Conservation (phyloP, 2,797 vertebrate genomes). For the Rhodeus uyekii region DNA sequence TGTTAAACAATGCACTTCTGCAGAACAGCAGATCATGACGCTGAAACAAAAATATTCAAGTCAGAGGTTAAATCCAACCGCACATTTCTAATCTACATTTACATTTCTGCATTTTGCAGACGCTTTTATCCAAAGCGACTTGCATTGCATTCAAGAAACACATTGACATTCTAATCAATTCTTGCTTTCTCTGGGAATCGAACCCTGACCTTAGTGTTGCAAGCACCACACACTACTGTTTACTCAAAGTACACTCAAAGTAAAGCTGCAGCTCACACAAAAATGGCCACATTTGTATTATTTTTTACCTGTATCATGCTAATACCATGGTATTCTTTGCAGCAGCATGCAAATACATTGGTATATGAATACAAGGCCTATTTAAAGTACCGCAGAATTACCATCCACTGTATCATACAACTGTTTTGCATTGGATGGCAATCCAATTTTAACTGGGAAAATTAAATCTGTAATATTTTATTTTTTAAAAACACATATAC, state of each 20-base stretch:
- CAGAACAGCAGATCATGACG: neutral
- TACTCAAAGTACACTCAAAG: no score
- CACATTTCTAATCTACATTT: neutral
- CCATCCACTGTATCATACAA: neutral
- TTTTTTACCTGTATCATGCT: neutral
- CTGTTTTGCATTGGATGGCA: neutral
- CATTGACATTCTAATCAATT: no score
- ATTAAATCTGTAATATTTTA: neutral
- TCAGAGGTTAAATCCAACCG: neutral
- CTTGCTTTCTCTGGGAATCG: no score
- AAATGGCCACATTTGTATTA: neutral
- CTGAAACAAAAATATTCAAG: neutral
- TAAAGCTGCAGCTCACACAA: neutral
- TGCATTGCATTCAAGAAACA: no score
- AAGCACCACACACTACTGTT: no score
- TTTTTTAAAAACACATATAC: no score
- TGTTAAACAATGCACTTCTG: conserved; percentile 16
- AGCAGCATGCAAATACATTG: neutral
- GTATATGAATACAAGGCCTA: neutral
- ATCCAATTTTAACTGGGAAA: neutral
- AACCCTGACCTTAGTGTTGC: no score
- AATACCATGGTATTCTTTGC: neutral
- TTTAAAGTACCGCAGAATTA: neutral
- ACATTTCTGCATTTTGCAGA: no score
- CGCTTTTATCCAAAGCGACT: no score